Evolutionary conservation across 2,888 invertebrate genomes (phyloP).

Genomic region (Drosophila rubida): DNA sequence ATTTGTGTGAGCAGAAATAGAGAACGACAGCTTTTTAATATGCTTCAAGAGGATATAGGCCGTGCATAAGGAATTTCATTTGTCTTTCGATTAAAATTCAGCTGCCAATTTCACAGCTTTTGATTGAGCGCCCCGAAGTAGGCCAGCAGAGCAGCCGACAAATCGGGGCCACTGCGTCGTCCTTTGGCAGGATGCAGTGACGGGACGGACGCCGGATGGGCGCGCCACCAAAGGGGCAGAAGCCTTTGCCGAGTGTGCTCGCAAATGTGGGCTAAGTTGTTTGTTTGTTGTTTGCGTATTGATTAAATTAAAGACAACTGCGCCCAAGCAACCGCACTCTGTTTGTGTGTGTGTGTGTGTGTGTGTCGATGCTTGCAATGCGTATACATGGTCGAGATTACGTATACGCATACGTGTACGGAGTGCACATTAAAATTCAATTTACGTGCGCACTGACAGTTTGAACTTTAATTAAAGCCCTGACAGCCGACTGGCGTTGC

Average conservation of each 20-base stretch:
- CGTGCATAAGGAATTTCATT: not conserved
- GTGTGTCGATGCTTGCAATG: constrained; percentile 3
- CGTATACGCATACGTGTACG: constrained; percentile 13
- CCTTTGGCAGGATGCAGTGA: constrained; percentile 2
- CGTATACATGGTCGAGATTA: not conserved
- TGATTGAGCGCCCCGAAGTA: constrained; percentile 50
- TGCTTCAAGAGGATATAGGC: not conserved
- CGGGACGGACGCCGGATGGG: not conserved
- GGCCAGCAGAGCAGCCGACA: constrained; percentile 43
- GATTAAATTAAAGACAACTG: constrained; percentile 57
- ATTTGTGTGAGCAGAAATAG: not conserved
- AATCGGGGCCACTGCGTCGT: constrained; percentile 30
- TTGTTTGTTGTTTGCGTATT: constrained; percentile 53
- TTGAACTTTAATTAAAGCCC: constrained; percentile 71
- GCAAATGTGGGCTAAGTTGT: constrained; percentile 59
- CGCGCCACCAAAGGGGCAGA: no score
- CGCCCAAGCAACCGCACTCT: constrained; percentile 19
- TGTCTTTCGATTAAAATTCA: constrained; percentile 7
- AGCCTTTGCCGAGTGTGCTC: constrained; percentile 14
- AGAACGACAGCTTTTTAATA: not conserved
- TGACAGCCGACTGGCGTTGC: constrained; percentile 16
- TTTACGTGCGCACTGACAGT: constrained; percentile 64
- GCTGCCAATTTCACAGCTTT: constrained; percentile 22
- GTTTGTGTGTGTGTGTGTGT: not conserved
- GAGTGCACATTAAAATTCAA: constrained; percentile 71